Evolutionary conservation across 2,797 vertebrate genomes (phyloP), one percentile per base, ranked within the genome.

Genomic region (Pipistrellus nathusii): DNA sequence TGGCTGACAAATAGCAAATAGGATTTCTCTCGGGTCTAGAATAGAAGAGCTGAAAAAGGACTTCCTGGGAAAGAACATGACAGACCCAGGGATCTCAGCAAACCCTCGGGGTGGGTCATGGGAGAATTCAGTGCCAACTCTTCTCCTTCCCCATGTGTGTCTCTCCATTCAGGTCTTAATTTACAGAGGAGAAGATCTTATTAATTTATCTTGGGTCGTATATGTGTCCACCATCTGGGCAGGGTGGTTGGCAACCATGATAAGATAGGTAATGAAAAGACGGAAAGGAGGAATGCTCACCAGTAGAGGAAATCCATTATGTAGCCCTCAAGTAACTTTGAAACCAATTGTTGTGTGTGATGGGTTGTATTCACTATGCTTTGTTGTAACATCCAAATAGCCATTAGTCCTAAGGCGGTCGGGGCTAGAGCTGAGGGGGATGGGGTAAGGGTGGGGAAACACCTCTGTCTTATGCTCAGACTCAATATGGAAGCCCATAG

Each of bases 401-500:
- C 68, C 35, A 30, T 55, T 41, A 38, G 32, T 71, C 30, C n/a
- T 68, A 20, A 3, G 12, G n/a, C 11, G 10, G 1, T 12, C 5
- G 3, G 3, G 38, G 8, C 7, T 27, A 62, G 27, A 30, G 27
- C 59, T 62, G 27, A 30, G 27, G 4, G 13, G 51, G 14, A 3
- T 14, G 44, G 1, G 11, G 11, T 20, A 1, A 20, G 64, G 8
- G 21, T 51, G 1, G 8, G 18, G 32, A 27, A 85, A 27, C 15
- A 59, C 41, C 35, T 90, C 59, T 71, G 6, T 68, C 38, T 86
- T 85, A 75, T 11, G 55, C 66, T 93, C 59, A 62, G 62, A 80
- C 80, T 72, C 35, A 69, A 5, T 62, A 44, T 55, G 38, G 69
- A 96, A 95, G 71, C 66, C 46, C 46, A 48, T 41, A 90, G 53